These are phyloP conservation scores for Galaxias olidus DNA, from an alignment of 2,797 vertebrate species.

Conservation along the genomic window DNA sequence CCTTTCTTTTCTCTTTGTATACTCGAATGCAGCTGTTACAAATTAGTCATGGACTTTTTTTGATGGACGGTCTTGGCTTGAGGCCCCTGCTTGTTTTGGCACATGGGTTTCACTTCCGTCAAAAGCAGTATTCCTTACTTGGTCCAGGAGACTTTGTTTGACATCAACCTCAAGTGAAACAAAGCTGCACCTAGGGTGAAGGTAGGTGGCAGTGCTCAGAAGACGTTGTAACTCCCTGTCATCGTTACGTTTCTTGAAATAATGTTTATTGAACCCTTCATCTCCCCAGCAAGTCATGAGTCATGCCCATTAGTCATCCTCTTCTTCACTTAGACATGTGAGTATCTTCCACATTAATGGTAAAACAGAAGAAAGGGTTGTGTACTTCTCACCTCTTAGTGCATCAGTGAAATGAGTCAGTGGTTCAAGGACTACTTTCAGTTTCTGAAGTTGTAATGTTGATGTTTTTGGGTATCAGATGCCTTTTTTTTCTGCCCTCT, in stretches of 20 bases:
- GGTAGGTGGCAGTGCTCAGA: slow-evolving; percentile 18
- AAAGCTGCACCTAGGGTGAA: slow-evolving; percentile 13
- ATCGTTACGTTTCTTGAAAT: neutral
- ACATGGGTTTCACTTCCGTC: neutral
- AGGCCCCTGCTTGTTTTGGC: neutral
- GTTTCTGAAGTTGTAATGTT: slow-evolving; percentile 12
- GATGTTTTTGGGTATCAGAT: slow-evolving; percentile 8
- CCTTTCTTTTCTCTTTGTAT: slow-evolving; percentile 7
- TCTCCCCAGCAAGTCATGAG: too few relatives aligned
- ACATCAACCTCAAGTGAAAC: slow-evolving; percentile 3
- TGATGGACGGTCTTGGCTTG: slow-evolving; percentile 9
- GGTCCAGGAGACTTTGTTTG: slow-evolving; percentile 11
- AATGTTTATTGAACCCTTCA: too few relatives aligned
- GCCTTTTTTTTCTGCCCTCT: slow-evolving; percentile 9
- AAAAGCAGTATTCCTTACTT: neutral
- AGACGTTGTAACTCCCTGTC: slow-evolving; percentile 5
- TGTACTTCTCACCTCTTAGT: slow-evolving; percentile 13
- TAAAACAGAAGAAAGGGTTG: slow-evolving; percentile 15
- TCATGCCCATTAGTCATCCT: too few relatives aligned
- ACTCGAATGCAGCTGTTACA: slow-evolving; percentile 9
- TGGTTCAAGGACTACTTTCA: slow-evolving; percentile 9
- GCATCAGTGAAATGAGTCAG: slow-evolving; percentile 19
- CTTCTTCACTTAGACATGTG: neutral
- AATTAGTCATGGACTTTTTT: slow-evolving; percentile 12
- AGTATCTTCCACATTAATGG: slow-evolving; percentile 16